Conservation (phyloP, 1,140 invertebrate species). For the Zophobas morio region DNA sequence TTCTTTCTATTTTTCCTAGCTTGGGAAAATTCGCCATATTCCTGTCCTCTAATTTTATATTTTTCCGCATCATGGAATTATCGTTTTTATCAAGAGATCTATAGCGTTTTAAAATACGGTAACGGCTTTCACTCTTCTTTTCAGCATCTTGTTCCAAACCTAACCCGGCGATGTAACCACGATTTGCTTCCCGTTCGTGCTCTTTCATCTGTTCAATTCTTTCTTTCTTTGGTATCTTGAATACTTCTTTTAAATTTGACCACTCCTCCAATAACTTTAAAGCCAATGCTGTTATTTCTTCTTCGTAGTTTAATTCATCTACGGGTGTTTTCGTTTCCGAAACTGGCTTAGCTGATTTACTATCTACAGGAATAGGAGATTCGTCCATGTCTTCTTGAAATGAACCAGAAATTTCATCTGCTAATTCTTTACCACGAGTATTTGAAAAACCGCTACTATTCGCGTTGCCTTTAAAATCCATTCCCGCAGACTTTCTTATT, state of each 20-base stretch:
- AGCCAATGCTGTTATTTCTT: constrained; percentile 70
- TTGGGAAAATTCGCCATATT: constrained; percentile 64
- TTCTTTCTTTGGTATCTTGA: constrained; percentile 96
- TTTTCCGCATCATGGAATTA: constrained; percentile 5
- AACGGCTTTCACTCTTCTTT: constrained; percentile 64
- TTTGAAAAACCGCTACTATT: constrained; percentile 24
- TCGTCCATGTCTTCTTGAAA: constrained; percentile 55
- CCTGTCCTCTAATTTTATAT: constrained; percentile 61
- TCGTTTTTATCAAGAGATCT: constrained; percentile 55
- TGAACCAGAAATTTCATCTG: constrained; percentile 51
- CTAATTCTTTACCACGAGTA: constrained; percentile 38
- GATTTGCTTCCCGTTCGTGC: constrained; percentile 88
- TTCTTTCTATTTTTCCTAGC: constrained; percentile 79
- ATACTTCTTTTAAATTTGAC: constrained; percentile 88
- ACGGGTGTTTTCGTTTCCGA: background rate
- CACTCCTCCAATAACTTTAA: constrained; percentile 80
- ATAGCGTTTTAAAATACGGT: constrained; percentile 62
- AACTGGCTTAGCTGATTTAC: constrained; percentile 11
- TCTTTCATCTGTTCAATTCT: constrained; percentile 94
- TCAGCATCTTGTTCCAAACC: constrained; percentile 61
- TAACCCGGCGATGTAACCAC: constrained; percentile 67
- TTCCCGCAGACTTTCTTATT: constrained; percentile 56
- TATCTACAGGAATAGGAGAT: background rate
- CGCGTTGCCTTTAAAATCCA: constrained; percentile 43
- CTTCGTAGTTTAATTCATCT: constrained; percentile 62